Base-by-base conservation (phyloP, 2,888 invertebrate genomes). In the Boloria selene region DNA sequence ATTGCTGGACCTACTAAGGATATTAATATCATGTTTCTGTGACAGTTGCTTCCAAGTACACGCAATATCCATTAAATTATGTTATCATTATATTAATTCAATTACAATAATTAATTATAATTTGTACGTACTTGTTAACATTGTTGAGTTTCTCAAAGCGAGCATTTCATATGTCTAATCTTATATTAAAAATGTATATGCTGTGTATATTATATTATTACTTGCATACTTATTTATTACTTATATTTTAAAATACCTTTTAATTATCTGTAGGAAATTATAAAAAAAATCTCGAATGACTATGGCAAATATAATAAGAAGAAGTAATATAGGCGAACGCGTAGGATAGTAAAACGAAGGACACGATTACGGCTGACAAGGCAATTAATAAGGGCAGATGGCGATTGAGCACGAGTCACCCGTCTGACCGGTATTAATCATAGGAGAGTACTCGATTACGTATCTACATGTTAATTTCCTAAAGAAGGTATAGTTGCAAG, bases 351-450 rank as follows among this genome's bases (percentile, higher is more conserved):
- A 79, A 79, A 82, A 79, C 80, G 80, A 76, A 84, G 88, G 86
- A 86, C 85, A 86, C 86, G 88, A 88, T 87, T 88, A 88, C 85
- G 79, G 81, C 82, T 89, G 90, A 90, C 90, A 88, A 88, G 88
- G 88, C 90, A 90, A 90, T 90, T 90, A 90, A 90, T 90, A 90
- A 90, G 88, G 89, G 89, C 87, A 88, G 88, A 88, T 87, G 88
- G 90, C 90, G 90, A 90, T 90, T 90, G 90, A 86, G 88, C 90
- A 89, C 90, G 89, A 89, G 84, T 88, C 88, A 86, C 81, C 84
- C 86, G 85, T 80, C 86, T 84, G 84, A 81, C 83, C 86, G 85
- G 87, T 87, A 90, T 90, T 90, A 90, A 90, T 90, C 90, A 90
- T 90, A 88, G 85, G 82, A 82, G 77, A 70, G 78, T 79, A 68